These are phyloP conservation scores for Pelmatolapia mariae DNA, from an alignment of 2,113 vertebrate species.

Conservation along the genomic window DNA sequence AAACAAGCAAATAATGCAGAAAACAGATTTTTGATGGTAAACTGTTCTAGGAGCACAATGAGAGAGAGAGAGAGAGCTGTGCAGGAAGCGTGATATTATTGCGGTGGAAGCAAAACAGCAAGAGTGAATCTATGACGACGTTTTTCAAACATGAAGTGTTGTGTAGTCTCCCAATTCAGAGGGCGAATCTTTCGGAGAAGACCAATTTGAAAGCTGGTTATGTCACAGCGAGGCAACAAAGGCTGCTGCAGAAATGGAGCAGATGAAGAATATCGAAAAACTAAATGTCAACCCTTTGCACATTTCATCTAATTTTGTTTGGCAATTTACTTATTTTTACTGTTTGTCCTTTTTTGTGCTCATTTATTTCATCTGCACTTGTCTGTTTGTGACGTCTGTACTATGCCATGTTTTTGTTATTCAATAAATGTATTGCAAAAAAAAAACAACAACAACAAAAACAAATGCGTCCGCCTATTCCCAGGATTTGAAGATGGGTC, in stretches of 20 bases:
- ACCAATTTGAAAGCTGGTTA: neutral
- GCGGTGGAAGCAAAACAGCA: neutral
- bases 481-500: neutral
- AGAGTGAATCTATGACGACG: neutral
- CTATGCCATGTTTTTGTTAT: neutral
- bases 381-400: neutral
- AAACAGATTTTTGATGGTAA: neutral
- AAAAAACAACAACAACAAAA: neutral
- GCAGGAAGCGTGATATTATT: neutral
- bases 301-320: neutral
- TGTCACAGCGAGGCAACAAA: neutral
- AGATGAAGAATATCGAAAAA: neutral
- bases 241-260: neutral
- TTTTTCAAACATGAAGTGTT: neutral
- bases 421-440: neutral
- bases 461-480: neutral
- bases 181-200: fast-evolving
- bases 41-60: neutral
- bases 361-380: fast-evolving
- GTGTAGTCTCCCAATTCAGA: neutral
- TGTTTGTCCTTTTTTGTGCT: neutral
- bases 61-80: neutral
- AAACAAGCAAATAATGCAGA: neutral
- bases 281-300: neutral
- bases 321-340: neutral